Conservation (phyloP, 2,797 vertebrate species). For the Dendrocincla fuliginosa region DNA sequence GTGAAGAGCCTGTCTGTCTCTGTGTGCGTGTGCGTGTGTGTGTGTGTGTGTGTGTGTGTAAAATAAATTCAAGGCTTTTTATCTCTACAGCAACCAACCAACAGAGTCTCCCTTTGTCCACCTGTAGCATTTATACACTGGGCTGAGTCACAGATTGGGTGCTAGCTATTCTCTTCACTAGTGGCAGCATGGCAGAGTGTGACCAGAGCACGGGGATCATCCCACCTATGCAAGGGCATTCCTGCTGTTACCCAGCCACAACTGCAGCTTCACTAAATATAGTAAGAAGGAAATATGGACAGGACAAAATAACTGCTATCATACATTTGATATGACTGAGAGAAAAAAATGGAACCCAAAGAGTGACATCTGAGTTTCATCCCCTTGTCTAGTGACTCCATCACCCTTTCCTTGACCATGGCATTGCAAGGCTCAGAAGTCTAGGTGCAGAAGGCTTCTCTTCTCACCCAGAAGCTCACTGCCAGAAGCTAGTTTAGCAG, state of each 20-base stretch:
- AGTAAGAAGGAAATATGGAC: not conserved
- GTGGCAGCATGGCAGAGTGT: not conserved
- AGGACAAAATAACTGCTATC: not conserved
- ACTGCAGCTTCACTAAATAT: not conserved
- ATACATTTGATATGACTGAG: not conserved
- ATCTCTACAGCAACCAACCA: not conserved
- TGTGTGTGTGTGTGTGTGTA: not conserved
- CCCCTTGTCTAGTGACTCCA: not conserved
- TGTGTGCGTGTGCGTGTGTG: no score
- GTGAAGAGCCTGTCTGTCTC: not conserved
- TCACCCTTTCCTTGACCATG: not conserved
- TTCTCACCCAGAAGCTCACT: not conserved
- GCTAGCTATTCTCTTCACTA: not conserved
- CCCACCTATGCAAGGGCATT: not conserved
- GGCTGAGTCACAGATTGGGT: not conserved
- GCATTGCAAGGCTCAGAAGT: not conserved
- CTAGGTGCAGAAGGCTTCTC: not conserved
- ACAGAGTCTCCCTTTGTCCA: not conserved
- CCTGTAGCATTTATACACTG: not conserved
- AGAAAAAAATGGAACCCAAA: not conserved
- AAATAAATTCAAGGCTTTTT: not conserved
- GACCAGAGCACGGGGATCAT: fast-evolving
- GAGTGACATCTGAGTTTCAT: not conserved
- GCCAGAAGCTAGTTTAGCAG: not conserved
- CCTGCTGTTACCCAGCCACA: fast-evolving